Conservation (phyloP, 2,888 invertebrate species). For the Nebria salina region DNA sequence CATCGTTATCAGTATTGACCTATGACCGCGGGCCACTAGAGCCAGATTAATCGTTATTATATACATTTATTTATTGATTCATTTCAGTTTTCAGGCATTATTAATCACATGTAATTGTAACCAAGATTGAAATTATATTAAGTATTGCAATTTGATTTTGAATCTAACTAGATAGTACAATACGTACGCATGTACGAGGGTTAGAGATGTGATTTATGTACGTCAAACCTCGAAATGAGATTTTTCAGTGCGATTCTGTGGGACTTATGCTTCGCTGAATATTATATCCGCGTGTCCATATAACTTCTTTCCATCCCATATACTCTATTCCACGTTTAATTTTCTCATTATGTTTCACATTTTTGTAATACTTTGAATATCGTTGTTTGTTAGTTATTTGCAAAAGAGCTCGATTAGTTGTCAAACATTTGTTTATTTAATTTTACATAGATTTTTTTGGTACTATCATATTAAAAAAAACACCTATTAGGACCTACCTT, state of each 20-base stretch:
- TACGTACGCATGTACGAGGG: not conserved
- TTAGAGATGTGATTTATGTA: conserved; percentile 1
- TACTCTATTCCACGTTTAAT: not conserved
- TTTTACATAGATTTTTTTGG: too few relatives aligned
- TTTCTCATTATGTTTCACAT: not conserved
- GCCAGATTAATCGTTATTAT: not conserved
- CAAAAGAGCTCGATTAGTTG: too few relatives aligned
- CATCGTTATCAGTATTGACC: conserved; percentile 36
- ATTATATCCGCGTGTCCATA: not conserved
- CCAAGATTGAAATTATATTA: too few relatives aligned
- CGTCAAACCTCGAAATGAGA: conserved; percentile 13
- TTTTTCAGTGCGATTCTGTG: conserved; percentile 14
- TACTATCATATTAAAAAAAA: too few relatives aligned
- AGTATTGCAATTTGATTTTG: too few relatives aligned
- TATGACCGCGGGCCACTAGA: not conserved
- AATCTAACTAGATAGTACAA: too few relatives aligned
- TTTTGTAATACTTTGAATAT: too few relatives aligned
- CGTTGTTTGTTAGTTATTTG: too few relatives aligned
- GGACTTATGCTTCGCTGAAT: conserved; percentile 16
- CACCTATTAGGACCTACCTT: too few relatives aligned
- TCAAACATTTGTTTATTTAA: too few relatives aligned
- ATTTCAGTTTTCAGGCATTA: not conserved
- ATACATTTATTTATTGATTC: not conserved
- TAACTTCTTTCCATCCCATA: not conserved
- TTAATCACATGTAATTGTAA: too few relatives aligned